A percentile compares a stretch with the other conserved stretches of the same genome.
These are phyloP conservation scores for Pelobates cultripes DNA, from an alignment of 2,797 vertebrate species.

Conservation along the genomic window DNA sequence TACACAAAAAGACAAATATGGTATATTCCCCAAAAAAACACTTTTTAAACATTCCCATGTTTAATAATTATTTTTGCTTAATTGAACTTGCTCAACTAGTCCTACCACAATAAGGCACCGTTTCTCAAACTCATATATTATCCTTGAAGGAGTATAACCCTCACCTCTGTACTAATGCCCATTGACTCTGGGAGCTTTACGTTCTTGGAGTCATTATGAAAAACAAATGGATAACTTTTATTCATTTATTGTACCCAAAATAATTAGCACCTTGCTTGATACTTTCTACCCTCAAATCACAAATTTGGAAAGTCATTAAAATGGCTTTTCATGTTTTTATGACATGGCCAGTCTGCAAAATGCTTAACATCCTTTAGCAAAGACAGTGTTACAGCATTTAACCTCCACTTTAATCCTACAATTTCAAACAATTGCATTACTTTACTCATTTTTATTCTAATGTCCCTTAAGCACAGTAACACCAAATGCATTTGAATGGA, in stretches of 20 bases:
- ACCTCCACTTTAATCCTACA: constrained; percentile 20
- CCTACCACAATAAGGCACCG: no score
- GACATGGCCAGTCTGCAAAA: no score
- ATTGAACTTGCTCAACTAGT: no score
- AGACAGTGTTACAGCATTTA: constrained; percentile 9
- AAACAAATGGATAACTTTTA: constrained; percentile 30
- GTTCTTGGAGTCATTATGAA: neutral
- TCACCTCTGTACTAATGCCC: no score
- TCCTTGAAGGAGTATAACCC: no score
- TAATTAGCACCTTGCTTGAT: neutral
- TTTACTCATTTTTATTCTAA: constrained; percentile 42
- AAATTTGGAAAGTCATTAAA: no score
- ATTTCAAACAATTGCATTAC: constrained; percentile 10
- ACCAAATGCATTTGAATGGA: constrained; percentile 26
- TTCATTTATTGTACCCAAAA: constrained; percentile 25
- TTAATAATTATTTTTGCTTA: no score
- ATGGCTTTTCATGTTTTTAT: no score
- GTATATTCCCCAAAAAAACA: no score
- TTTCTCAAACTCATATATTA: no score
- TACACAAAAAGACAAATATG: no score
- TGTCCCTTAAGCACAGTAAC: constrained; percentile 16
- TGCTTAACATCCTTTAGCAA: neutral
- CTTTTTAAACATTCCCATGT: no score
- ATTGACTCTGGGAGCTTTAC: neutral
- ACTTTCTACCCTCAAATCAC: neutral